A percentile compares a stretch with the other conserved stretches of the same genome.
Evolutionary conservation across 2,113 vertebrate genomes (phyloP).

Genomic region (Eretmochelys imbricata): DNA sequence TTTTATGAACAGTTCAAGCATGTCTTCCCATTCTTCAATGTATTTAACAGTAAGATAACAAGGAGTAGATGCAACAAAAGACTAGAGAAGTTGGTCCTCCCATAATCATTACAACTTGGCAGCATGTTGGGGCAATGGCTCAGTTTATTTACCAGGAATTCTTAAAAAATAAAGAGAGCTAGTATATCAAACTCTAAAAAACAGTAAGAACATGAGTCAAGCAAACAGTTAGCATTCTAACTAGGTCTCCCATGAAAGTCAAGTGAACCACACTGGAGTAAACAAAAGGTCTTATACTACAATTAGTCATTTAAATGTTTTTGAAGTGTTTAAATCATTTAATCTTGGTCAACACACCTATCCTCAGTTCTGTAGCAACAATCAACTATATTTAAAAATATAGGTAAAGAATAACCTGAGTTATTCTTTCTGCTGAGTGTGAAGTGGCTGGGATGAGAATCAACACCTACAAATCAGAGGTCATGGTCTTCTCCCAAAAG

Average conservation of each 20-base stretch:
- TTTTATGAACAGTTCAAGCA: neutral
- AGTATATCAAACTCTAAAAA: neutral
- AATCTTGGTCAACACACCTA: conserved; percentile 22
- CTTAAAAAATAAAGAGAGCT: conserved; percentile 19
- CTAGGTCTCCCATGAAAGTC: neutral
- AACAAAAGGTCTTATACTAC: conserved; percentile 7
- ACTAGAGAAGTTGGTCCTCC: neutral
- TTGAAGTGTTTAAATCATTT: conserved; percentile 22
- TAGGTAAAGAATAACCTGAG: neutral
- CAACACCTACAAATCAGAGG: no score
- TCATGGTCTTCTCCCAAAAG: no score
- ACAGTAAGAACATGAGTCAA: neutral
- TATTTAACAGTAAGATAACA: conserved; percentile 26
- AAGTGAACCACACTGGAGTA: conserved; percentile 13
- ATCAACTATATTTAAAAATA: conserved; percentile 1
- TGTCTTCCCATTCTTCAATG: conserved; percentile 36
- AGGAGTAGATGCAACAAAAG: conserved; percentile 25
- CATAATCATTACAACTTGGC: conserved; percentile 36
- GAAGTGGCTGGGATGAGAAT: no score
- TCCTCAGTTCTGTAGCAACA: neutral
- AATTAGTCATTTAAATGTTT: conserved; percentile 49
- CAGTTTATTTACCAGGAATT: conserved; percentile 28
- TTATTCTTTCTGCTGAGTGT: no score
- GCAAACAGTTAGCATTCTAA: neutral
- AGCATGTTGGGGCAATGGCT: conserved; percentile 5